Base-by-base conservation (phyloP, 2,888 invertebrate genomes). In the Danaus chrysippus region DNA sequence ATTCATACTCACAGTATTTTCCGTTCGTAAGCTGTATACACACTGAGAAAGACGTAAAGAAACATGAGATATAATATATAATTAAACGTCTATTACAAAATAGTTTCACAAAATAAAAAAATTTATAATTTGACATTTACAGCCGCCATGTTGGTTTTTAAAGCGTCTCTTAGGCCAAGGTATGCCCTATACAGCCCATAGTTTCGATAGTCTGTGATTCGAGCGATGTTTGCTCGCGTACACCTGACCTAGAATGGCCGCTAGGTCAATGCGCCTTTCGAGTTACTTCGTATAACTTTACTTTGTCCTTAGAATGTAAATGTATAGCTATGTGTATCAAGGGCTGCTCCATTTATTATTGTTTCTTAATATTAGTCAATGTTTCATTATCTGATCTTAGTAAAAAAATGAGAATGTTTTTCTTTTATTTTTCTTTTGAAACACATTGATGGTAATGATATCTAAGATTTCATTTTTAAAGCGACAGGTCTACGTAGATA, bases 211-310 rank as follows among this genome's bases (percentile, higher is more conserved):
- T 34, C 23, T 34, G 23, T 34, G 23, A 34, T 8, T 34, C 49
- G 49, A 17, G 17, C 17, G 17, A 17, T 10, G n/a, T 46, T 46
- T 46, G 41, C 44, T 19, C 44, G 63, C 42, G 58, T 61, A 61
- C 57, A 63, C 61, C 63, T 66, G 66, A 66, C 66, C 66, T 66
- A 63, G 63, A 62, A 62, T 52, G 56, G 59, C 49, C 17, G 13
- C 42, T 58, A 58, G 63, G 57, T 54, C 58, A 63, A 57, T 63
- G 59, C 53, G 44, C 56, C 17, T 19, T 23, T 54, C 44, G 12
- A 49, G 12, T 53, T 42, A 17, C 17, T 43, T 10, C 54, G 34
- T 8, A 15, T 17, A 49, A 49, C 49, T 49, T 49, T 34, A 34
- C 23, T 34, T 34, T 34, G 23, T 34, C 23, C 23, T 34, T 15